phyloP scores from a whole-genome alignment of 2,797 vertebrate species.

The Rhinoraja longicauda region DNA sequence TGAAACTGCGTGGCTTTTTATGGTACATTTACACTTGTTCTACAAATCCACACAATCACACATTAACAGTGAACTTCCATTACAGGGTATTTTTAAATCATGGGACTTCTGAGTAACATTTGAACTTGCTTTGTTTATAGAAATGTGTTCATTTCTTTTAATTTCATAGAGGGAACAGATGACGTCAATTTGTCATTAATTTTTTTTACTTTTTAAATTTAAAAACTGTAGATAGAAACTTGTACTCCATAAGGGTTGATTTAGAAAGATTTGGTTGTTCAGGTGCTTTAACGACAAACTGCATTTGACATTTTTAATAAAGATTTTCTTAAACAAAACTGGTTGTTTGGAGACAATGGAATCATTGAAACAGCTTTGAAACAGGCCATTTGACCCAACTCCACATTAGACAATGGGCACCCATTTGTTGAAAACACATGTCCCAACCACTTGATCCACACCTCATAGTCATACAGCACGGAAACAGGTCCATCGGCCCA shows the following conservation, averaged over 20 bases:
- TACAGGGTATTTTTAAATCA: not conserved
- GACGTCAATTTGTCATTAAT: not conserved
- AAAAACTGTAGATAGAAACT: not conserved
- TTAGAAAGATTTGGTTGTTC: not conserved
- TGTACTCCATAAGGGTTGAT: too few relatives aligned
- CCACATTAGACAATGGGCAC: too few relatives aligned
- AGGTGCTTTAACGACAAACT: not conserved
- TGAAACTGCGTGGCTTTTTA: too few relatives aligned
- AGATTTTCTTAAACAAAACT: not conserved
- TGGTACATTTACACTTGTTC: not conserved
- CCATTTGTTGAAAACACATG: too few relatives aligned
- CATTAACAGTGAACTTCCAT: not conserved
- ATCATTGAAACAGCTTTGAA: too few relatives aligned
- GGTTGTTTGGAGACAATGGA: not conserved
- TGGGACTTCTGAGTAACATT: not conserved
- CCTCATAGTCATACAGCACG: too few relatives aligned
- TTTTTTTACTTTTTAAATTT: not conserved
- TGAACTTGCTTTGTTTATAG: not conserved
- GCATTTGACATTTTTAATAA: not conserved
- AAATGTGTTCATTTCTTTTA: not conserved
- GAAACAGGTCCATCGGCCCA: too few relatives aligned
- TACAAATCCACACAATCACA: not conserved
- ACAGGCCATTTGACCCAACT: too few relatives aligned
- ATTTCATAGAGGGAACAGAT: too few relatives aligned
- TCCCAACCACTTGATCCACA: too few relatives aligned